These are phyloP conservation scores for Drosophila koepferae DNA, from an alignment of 2,888 invertebrate genomes.

Conservation along the genomic window DNA sequence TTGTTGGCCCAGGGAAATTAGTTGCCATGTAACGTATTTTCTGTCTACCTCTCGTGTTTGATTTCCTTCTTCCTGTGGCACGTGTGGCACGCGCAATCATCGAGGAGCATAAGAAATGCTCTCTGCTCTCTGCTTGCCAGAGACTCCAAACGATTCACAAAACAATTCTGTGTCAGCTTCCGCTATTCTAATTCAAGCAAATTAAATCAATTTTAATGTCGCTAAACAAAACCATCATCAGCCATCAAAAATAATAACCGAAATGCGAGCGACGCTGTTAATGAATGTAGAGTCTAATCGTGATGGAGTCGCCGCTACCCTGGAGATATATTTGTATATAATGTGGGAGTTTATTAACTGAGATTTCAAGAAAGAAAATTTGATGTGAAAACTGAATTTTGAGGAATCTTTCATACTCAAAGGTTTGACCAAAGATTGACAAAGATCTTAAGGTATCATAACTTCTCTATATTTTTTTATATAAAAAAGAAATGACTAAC, in stretches of 20 bases:
- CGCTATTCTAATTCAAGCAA: slow-evolving; percentile 68
- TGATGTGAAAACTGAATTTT: background rate
- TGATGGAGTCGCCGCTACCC: slow-evolving; percentile 7
- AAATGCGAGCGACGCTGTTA: slow-evolving; percentile 1
- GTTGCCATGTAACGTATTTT: slow-evolving; percentile 58
- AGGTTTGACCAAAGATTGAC: too few species aligned
- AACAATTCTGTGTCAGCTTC: slow-evolving; percentile 51
- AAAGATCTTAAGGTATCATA: background rate
- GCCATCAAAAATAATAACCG: slow-evolving; percentile 40
- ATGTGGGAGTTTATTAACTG: background rate
- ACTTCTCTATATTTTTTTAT: background rate
- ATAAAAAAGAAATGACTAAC: too few species aligned
- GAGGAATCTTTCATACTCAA: too few species aligned
- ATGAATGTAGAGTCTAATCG: too few species aligned
- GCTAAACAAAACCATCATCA: slow-evolving; percentile 55
- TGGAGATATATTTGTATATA: background rate
- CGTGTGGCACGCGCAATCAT: slow-evolving; percentile 52
- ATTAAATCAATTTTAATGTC: slow-evolving; percentile 73
- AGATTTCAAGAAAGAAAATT: background rate
- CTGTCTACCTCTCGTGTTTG: slow-evolving; percentile 26
- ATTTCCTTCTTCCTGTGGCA: slow-evolving; percentile 47
- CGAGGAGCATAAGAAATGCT: slow-evolving; percentile 12
- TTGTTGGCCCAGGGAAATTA: slow-evolving; percentile 59
- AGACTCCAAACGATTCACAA: slow-evolving; percentile 11
- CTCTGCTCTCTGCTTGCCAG: background rate